Evolutionary conservation across 30 jellyfish, hydroid and myxozoan species (phyloP).

Genomic region (Clytia hemisphaerica): DNA sequence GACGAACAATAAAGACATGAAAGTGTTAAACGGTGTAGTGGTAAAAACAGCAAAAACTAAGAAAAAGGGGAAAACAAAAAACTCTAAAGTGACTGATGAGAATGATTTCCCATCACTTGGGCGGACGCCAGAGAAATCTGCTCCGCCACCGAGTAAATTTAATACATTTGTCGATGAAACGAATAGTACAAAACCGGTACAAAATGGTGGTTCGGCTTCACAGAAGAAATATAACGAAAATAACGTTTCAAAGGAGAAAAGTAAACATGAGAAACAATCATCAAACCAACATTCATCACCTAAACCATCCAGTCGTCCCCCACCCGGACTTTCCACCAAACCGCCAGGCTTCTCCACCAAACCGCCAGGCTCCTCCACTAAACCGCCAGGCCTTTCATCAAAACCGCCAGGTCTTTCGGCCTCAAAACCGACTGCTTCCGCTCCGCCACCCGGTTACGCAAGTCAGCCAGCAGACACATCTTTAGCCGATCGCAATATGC

Average conservation of each 20-base stretch:
- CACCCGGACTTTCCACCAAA: no score
- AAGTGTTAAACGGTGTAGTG: not conserved
- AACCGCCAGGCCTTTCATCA: no score
- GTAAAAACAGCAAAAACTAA: conserved; percentile 6
- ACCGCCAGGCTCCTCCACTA: no score
- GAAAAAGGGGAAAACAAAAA: not conserved
- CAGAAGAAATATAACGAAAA: no score
- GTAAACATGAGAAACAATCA: no score
- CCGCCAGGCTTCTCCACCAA: no score
- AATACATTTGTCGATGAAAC: not conserved
- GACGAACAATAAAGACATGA: not conserved
- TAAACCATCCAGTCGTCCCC: no score
- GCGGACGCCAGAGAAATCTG: not conserved
- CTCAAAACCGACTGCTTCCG: not conserved
- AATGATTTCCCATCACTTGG: not conserved
- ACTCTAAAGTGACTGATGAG: not conserved
- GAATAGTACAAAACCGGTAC: not conserved
- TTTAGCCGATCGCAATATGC: conserved; percentile 48
- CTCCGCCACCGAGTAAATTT: not conserved
- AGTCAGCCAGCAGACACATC: conserved; percentile 5
- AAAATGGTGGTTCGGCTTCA: no score
- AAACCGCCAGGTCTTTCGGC: conserved; percentile 8
- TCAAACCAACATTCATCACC: no score
- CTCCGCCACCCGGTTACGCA: conserved; percentile 48
- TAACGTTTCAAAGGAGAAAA: no score